Evolutionary conservation across 35 echinoderm and acorn worm species (phyloP), one percentile per base, ranked within the genome.

Genomic region (Acanthaster planci): DNA sequence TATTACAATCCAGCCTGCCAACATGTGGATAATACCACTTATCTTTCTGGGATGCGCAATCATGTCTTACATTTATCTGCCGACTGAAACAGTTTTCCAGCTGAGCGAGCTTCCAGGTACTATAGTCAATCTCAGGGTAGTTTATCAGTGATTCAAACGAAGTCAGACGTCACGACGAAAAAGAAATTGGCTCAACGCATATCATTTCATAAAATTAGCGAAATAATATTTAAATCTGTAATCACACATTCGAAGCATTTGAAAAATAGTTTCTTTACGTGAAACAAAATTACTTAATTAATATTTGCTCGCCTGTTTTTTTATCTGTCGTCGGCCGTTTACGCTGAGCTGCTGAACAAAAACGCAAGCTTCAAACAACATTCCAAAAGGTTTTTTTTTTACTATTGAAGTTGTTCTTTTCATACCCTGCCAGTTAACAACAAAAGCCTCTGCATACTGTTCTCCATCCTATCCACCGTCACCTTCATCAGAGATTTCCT

Each of bases 401-500:
- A n/a, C n/a, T n/a, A 67, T 67, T 29, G 1, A n/a, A 29, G 7
- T 72, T 35, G 22, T 31, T 72, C 30, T 72, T 36, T 72, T 7
- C 34, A 31, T 72, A 0, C 64, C 64, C n/a, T n/a, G 14, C 23
- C 18, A 72, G 64, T 72, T 7, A 72, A 72, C 34, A 72, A 72
- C 22, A 72, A 19, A 6, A 72, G 64, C 34, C 26, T 72, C 19
- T 72, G 21, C 14, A 34, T 34, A 31, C 34, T 72, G 18, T 72
- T 72, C 64, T 27, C 64, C 23, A 72, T 72, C 34, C 64, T 72
- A 72, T 72, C 64, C 23, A 34, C 30, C 30, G 64, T 72, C 64
- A 72, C 64, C 23, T 72, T 72, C 64, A 72, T 72, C 64, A 21
- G 64, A 34, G 64, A 72, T 72, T 72, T 72, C 64, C 0, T 72